phyloP scores from a whole-genome alignment of 2,888 invertebrate species.

The Trissonchulus latispiculum region DNA sequence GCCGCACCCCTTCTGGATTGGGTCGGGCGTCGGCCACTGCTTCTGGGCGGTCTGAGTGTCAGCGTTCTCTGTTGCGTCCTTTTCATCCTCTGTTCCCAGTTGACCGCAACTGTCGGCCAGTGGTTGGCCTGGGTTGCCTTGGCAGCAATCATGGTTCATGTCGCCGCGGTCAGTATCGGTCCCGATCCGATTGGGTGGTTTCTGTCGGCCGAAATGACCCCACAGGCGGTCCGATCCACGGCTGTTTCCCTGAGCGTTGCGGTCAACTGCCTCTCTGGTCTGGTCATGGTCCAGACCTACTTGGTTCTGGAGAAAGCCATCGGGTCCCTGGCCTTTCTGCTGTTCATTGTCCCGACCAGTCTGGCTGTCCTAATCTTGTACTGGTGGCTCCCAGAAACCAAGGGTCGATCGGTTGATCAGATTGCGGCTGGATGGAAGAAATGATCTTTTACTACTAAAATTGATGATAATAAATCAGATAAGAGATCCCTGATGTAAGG shows the following conservation, averaged over 20 bases:
- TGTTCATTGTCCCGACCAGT: conserved; percentile 1
- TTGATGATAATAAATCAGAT: too few species aligned
- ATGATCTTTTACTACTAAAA: too few species aligned
- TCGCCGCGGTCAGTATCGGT: conserved; percentile 16
- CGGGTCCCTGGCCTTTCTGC: conserved; percentile 5
- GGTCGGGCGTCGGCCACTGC: conserved; percentile 7
- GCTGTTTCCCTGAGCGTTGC: conserved; percentile 6
- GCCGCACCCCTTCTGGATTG: conserved; percentile 9
- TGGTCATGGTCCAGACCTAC: background rate
- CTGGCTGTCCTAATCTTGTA: background rate
- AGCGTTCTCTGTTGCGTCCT: background rate
- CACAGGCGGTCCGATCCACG: conserved; percentile 12
- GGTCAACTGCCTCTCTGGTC: background rate
- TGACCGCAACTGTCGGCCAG: too few species aligned
- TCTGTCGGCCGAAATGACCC: conserved; percentile 18
- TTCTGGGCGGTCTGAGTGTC: background rate
- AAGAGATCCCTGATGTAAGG: too few species aligned
- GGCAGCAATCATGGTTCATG: conserved; percentile 13
- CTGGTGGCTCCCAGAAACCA: conserved; percentile 88
- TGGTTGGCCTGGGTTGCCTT: background rate
- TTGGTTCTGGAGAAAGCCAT: background rate
- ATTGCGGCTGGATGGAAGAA: too few species aligned
- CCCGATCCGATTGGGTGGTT: conserved; percentile 24
- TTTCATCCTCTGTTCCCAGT: background rate
- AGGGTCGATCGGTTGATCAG: too few species aligned